phyloP scores from a whole-genome alignment of 2,113 vertebrate genomes.

The Argyrosomus japonicus region DNA sequence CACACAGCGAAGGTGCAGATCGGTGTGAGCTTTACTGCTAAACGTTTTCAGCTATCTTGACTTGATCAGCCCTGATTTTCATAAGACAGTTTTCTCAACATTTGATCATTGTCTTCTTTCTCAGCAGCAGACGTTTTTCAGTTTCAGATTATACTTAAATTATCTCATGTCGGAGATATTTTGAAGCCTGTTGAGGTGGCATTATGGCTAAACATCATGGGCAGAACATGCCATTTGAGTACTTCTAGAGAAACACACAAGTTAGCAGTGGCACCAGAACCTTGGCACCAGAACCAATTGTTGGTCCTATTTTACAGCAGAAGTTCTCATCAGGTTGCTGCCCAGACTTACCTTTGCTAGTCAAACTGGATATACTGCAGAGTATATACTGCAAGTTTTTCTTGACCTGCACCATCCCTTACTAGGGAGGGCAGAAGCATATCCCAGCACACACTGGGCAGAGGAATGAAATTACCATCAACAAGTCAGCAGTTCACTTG shows the following conservation, averaged over 20 bases:
- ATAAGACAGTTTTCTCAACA: neutral
- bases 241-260: neutral
- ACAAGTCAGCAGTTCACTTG: neutral
- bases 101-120: neutral
- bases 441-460: neutral
- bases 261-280: neutral
- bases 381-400: neutral
- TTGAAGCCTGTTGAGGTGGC: too few species aligned
- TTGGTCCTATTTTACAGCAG: too few species aligned
- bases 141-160: too few species aligned
- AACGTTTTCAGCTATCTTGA: neutral
- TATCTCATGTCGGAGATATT: neutral
- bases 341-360: neutral
- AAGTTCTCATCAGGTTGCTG: neutral
- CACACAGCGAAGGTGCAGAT: fast-evolving
- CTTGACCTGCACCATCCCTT: neutral
- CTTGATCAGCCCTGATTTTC: neutral
- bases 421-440: neutral
- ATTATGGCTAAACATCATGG: too few species aligned
- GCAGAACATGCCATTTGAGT: too few species aligned
- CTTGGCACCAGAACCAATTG: neutral
- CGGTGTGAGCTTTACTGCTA: neutral
- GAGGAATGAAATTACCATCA: neutral
- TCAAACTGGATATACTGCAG: neutral
- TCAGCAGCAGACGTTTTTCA: neutral